These are phyloP conservation scores for Mayetiola destructor DNA, from an alignment of 2,888 invertebrate species.

Conservation along the genomic window DNA sequence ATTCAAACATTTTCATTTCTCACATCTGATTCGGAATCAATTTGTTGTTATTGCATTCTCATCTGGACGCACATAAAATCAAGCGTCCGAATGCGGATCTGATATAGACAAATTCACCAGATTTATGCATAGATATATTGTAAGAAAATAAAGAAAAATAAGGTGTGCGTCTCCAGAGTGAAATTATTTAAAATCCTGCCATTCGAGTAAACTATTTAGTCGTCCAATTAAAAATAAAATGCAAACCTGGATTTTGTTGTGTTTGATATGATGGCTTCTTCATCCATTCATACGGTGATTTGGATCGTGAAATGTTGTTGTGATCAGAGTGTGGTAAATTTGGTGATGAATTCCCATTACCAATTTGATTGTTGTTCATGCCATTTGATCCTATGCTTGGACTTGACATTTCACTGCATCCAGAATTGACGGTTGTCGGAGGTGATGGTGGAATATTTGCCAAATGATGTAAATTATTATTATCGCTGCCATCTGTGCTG, in stretches of 20 bases:
- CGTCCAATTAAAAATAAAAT: no score
- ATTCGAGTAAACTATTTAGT: slow-evolving; percentile 20
- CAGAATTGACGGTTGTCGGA: slow-evolving; percentile 37
- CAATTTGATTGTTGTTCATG: neutral
- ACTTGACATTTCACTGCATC: slow-evolving; percentile 46
- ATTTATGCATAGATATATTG: no score
- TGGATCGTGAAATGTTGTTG: slow-evolving; percentile 41
- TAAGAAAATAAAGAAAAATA: no score
- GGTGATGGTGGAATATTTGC: slow-evolving; percentile 39
- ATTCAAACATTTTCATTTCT: no score
- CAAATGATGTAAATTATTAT: slow-evolving; percentile 25
- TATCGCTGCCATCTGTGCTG: slow-evolving; percentile 4
- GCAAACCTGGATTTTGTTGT: slow-evolving; percentile 70
- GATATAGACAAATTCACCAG: no score
- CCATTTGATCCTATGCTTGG: slow-evolving; percentile 33
- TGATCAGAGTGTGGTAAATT: slow-evolving; percentile 23
- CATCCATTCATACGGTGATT: slow-evolving; percentile 86
- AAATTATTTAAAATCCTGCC: slow-evolving; percentile 6
- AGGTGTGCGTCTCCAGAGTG: slow-evolving; percentile 3
- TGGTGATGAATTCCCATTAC: slow-evolving; percentile 31
- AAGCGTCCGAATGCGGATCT: no score
- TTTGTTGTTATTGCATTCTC: no score
- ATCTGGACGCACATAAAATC: no score
- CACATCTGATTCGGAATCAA: no score
- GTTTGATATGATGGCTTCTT: slow-evolving; percentile 74